Percentiles rank a stretch among this genome's conserved stretches.
phyloP scores from a whole-genome alignment of 2,113 vertebrate species.

The Nothoprocta perdicaria region DNA sequence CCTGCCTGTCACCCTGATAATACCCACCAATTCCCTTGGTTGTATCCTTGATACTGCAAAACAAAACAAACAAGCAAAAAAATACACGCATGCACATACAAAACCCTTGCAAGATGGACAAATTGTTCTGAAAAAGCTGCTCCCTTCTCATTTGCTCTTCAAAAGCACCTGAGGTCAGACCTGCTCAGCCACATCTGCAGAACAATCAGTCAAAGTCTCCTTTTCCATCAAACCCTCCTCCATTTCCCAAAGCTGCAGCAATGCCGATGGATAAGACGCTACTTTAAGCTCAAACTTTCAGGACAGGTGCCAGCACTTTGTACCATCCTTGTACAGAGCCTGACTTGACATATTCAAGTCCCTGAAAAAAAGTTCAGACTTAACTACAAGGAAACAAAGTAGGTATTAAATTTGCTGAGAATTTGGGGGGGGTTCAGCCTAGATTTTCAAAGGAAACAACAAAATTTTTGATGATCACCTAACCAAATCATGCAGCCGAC shows the following conservation, averaged over 20 bases:
- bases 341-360: background rate
- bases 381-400: background rate
- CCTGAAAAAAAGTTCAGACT: background rate
- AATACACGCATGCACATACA: no score
- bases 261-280: background rate
- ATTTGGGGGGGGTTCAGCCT: background rate
- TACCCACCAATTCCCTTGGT: background rate
- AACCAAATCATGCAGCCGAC: background rate
- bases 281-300: background rate
- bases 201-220: background rate
- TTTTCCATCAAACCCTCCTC: background rate
- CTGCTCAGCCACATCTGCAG: background rate
- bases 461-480: background rate
- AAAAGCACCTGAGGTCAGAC: background rate
- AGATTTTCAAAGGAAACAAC: background rate
- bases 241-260: background rate
- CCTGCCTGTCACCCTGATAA: background rate
- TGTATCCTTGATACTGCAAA: background rate
- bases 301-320: background rate
- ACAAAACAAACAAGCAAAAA: no score
- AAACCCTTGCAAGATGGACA: background rate
- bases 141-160: background rate
- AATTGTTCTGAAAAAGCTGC: background rate
- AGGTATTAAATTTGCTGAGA: background rate
- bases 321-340: background rate